Conservation (phyloP, 2,113 vertebrate species). For the Astatotilapia flaviijosephi region DNA sequence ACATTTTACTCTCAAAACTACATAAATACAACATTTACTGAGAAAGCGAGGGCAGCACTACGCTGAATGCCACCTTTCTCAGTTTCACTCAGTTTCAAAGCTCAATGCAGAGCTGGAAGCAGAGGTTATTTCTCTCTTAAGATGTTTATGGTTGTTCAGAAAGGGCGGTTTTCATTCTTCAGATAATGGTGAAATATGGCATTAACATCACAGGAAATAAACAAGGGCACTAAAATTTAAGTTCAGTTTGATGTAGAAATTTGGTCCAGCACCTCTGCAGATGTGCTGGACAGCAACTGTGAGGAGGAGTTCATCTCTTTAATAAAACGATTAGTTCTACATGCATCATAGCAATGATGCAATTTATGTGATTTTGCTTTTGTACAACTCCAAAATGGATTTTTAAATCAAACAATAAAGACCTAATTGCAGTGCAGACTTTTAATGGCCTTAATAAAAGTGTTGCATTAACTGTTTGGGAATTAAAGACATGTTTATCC, state of each 20-base stretch:
- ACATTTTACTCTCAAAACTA: not conserved
- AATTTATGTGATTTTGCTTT: not conserved
- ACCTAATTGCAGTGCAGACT: not conserved
- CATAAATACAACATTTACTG: not conserved
- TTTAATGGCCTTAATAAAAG: not conserved
- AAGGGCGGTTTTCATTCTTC: not conserved
- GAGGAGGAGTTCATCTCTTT: not conserved
- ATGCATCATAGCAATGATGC: rapidly evolving
- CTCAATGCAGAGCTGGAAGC: not conserved
- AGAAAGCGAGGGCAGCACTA: not conserved
- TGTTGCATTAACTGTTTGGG: not conserved
- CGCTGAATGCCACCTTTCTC: not conserved
- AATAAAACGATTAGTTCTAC: not conserved
- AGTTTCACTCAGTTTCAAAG: not conserved
- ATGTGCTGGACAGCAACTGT: rapidly evolving
- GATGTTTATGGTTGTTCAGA: not conserved
- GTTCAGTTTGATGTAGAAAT: not conserved
- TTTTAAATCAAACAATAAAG: not conserved
- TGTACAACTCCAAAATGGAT: not conserved
- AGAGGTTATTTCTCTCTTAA: not conserved
- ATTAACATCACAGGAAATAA: not conserved
- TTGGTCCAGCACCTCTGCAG: not conserved
- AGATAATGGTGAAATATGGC: not conserved
- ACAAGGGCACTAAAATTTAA: not conserved
- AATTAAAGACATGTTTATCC: not conserved